Base-by-base conservation (phyloP, 1,140 invertebrate species). In the Anoplophora glabripennis region DNA sequence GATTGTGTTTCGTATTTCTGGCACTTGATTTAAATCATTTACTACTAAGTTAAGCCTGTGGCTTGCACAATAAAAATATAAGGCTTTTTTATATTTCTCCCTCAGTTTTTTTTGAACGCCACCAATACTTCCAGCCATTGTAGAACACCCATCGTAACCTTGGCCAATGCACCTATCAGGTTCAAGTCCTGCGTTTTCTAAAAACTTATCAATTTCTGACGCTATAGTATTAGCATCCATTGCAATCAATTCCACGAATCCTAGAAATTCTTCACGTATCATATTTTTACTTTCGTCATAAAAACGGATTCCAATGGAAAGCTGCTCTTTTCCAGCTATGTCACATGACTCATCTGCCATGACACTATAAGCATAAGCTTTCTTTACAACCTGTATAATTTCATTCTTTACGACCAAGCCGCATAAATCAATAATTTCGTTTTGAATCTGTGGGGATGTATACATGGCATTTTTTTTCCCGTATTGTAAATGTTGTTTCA, bases 1-100 rank as follows among this genome's bases (percentile, higher is more conserved):
- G 53, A 70, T 65, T 15, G 64, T 57, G 52, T 74, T 74, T 65
- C 66, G 42, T 57, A 74, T 68, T 67, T 73, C 66, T 37, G 63
- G 62, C 51, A 73, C n/a, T 21, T 3, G 36, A 45, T 65, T 72
- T 15, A 66, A 33, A 56, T 74, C 69, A 69, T 74, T 76, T 2
- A 28, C 5, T 28, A 28, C 21, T 28, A 28, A 5, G 5, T 28
- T 28, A 3, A 28, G 21, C 5, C 5, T 28, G 21, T 28, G 21
- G 2, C 2, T 3, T 3, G 3, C 2, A 28, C 21, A 28, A 28
- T 28, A 28, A 28, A 28, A 5, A 5, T 3, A 28, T 5, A 28
- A 28, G 5, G 21, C 21, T 28, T 28, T 28, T 37, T 37, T 52
- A 56, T 54, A 61, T 61, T 69, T 59, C 67, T 72, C 36, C 63